Evolutionary conservation across 2,797 vertebrate genomes (phyloP).

Genomic region (Ctenochaetus hawaiiensis): DNA sequence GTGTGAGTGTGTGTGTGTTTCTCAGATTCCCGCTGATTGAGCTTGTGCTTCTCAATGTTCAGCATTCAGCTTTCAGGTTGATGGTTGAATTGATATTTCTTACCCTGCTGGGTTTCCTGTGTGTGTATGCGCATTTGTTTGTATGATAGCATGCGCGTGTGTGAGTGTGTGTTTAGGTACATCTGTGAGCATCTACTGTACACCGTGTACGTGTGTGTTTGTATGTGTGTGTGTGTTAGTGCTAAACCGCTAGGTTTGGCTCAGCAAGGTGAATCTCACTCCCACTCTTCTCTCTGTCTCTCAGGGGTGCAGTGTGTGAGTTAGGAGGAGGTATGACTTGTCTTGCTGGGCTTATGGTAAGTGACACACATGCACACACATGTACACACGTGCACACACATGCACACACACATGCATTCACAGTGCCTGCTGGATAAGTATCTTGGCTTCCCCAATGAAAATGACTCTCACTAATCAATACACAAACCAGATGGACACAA

Average conservation of each 20-base stretch:
- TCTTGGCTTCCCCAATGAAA: conserved; percentile 60
- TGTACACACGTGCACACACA: conserved; percentile 30
- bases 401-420: conserved; percentile 5
- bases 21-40: conserved; percentile 78
- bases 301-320: conserved; percentile 98
- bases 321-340: conserved; percentile 99
- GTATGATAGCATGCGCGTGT: conserved; percentile 26
- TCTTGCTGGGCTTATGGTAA: conserved; percentile 99
- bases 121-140: conserved; percentile 44
- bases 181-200: conserved; percentile 4
- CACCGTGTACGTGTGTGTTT: conserved; percentile 37
- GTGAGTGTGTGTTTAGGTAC: conserved; percentile 9
- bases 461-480: conserved; percentile 57
- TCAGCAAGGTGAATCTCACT: conserved; percentile 80
- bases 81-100: conserved; percentile 81
- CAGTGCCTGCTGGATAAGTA: conserved; percentile 25
- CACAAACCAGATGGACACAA: conserved; percentile 52
- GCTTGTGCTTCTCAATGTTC: conserved; percentile 79
- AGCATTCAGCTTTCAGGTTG: conserved; percentile 79
- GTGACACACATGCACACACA: conserved; percentile 72
- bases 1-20: conserved; percentile 45
- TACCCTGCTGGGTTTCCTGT: conserved; percentile 69
- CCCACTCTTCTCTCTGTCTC: conserved; percentile 74
- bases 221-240: conserved; percentile 32
- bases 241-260: conserved; percentile 62